A percentile compares a stretch with the other conserved stretches of the same genome.
These are phyloP conservation scores for Phalacrocorax aristotelis DNA, from an alignment of 2,113 vertebrate species.

Conservation along the genomic window DNA sequence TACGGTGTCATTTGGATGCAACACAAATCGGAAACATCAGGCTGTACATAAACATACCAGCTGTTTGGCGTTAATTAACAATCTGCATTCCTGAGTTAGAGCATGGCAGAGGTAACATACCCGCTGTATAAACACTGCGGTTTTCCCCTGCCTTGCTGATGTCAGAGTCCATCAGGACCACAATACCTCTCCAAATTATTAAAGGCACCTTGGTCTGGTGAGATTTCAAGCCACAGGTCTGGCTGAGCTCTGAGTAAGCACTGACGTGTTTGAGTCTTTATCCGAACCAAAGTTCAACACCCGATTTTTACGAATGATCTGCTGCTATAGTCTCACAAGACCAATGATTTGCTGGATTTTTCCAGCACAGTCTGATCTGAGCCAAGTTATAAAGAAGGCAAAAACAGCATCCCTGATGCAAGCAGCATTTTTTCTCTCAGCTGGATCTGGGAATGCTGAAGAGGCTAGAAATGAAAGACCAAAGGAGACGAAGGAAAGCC, in stretches of 20 bases:
- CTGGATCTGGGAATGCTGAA: background rate
- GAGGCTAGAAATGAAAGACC: background rate
- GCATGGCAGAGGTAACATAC: background rate
- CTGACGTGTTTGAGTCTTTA: background rate
- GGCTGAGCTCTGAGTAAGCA: background rate
- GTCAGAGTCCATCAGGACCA: background rate
- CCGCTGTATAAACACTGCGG: background rate
- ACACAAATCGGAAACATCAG: rapidly evolving
- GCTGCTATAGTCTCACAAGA: background rate
- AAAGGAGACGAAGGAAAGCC: background rate
- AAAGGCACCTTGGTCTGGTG: background rate
- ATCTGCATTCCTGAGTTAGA: background rate
- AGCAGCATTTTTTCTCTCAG: background rate
- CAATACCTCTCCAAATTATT: background rate
- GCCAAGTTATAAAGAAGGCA: background rate
- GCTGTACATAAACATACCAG: background rate
- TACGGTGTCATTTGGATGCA: background rate
- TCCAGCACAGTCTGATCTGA: background rate
- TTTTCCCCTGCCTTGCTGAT: background rate
- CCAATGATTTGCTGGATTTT: background rate
- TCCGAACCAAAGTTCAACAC: background rate
- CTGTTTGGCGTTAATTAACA: background rate
- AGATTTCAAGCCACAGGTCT: background rate
- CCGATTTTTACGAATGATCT: background rate
- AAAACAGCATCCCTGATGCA: background rate